Base-by-base conservation (phyloP, 2,113 vertebrate species). In the Sylvietta virens region DNA sequence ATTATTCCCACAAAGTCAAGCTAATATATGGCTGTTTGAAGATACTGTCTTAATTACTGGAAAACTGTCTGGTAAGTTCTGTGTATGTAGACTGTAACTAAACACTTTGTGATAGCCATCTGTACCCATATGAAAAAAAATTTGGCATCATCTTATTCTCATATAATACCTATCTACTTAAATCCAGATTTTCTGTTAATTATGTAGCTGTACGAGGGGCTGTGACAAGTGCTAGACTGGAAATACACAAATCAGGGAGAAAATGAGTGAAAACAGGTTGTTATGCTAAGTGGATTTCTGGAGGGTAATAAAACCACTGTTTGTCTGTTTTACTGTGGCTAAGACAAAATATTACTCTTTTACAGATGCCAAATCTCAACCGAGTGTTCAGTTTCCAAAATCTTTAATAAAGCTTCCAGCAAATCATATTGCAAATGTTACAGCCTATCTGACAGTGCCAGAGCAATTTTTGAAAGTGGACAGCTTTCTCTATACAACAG, bases 21-120 rank as follows among this genome's bases (percentile, higher is more conserved):
- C 98, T 78, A 99, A 99, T 97, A 97, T 99, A 92, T 99, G 99
- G 99, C 97, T 99, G 21, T 99, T 98, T 97, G 98, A 99, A 94
- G 98, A 99, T 77, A 98, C 98, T 21, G 94, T 99, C 92, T 97
- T 99, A 92, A 98, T 99, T 96, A 98, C 98, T 69, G 98, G 98
- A 90, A 99, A 99, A 98, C 95, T 98, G 80, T 98, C 98, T 92
- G 99, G 99, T 99, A 97, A 97, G 98, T 98, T 91, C 17, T 21
- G 22, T 53, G 50, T 51, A 39, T 44, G 51, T 72, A 80, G 50
- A 51, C 62, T 33, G 11, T 33, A 66, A 56, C 72, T 62, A 80
- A 92, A 67, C 6, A 27, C 31, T 78, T 70, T 33, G 62, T 81
- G 50, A 73, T 83, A 70, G 64, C 39, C 23, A 62, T 76, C 50